Conservation (phyloP, 2,113 vertebrate genomes). For the Hyperopisus bebe region DNA sequence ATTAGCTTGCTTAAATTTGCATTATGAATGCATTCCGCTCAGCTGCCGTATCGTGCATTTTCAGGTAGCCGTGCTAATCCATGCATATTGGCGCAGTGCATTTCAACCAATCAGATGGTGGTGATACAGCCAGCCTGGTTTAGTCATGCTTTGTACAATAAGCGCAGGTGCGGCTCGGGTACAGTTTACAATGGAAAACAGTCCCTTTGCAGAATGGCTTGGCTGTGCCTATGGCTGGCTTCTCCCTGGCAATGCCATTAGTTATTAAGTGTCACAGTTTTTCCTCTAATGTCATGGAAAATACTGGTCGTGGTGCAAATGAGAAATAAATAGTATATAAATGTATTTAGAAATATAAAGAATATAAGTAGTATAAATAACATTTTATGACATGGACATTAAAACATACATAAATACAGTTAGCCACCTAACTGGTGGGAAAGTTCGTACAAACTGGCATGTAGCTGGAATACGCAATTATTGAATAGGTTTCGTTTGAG, state of each 20-base stretch:
- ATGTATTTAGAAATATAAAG: background rate
- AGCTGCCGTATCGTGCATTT: background rate
- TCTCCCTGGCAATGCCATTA: background rate
- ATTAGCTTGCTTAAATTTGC: background rate
- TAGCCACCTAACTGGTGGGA: too few species aligned
- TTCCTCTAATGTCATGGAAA: background rate
- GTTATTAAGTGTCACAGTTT: background rate
- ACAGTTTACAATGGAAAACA: background rate
- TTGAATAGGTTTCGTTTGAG: background rate
- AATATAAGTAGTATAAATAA: background rate
- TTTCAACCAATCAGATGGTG: background rate
- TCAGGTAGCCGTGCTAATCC: background rate
- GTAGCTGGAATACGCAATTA: too few species aligned
- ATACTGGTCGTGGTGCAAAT: background rate
- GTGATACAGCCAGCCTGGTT: background rate
- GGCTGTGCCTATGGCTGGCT: background rate
- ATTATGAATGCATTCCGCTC: background rate
- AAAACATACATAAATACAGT: background rate
- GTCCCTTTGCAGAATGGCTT: background rate
- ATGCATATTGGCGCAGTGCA: background rate
- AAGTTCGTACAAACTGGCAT: too few species aligned
- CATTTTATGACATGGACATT: background rate
- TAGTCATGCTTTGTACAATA: background rate
- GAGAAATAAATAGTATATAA: background rate
- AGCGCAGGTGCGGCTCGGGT: background rate